Conservation (phyloP, 2,797 vertebrate genomes). For the Mico argentatus region DNA sequence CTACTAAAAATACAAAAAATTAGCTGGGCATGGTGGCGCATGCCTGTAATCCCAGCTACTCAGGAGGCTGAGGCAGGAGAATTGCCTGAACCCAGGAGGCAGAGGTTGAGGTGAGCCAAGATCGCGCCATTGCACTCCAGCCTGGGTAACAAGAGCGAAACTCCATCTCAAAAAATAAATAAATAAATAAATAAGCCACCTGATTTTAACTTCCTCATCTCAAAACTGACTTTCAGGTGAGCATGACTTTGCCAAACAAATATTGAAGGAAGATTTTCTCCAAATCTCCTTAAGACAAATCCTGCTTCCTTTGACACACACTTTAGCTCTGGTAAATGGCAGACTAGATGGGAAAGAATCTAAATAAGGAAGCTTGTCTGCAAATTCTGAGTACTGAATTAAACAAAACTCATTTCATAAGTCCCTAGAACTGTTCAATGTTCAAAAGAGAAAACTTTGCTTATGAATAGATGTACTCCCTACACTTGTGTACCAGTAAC, state of each 20-base stretch:
- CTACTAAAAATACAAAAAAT: too few relatives aligned
- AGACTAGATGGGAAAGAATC: slow-evolving; percentile 13
- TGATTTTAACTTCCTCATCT: slow-evolving; percentile 54
- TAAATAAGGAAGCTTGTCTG: slow-evolving; percentile 58
- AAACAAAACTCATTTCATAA: slow-evolving; percentile 39
- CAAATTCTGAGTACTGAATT: slow-evolving; percentile 58
- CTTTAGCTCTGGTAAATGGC: slow-evolving; percentile 47
- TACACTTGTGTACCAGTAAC: neutral
- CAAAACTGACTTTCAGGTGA: slow-evolving; percentile 35
- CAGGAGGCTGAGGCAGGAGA: too few relatives aligned
- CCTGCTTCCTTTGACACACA: slow-evolving; percentile 35
- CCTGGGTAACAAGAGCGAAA: too few relatives aligned
- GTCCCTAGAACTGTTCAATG: neutral
- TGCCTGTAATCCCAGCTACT: too few relatives aligned
- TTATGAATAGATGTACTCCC: slow-evolving; percentile 25
- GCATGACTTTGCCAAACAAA: slow-evolving; percentile 56
- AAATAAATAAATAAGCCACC: slow-evolving; percentile 57
- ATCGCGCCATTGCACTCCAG: too few relatives aligned
- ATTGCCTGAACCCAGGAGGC: too few relatives aligned
- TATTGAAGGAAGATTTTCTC: slow-evolving; percentile 58
- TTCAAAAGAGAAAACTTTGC: slow-evolving; percentile 43
- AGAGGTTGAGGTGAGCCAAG: too few relatives aligned
- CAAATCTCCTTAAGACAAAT: slow-evolving; percentile 56
- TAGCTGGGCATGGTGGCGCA: too few relatives aligned
- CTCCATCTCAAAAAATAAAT: neutral